A percentile compares a stretch with the other conserved stretches of the same genome.
Conservation (phyloP, 1,140 invertebrate genomes). For the Macrostomum lignano region DNA sequence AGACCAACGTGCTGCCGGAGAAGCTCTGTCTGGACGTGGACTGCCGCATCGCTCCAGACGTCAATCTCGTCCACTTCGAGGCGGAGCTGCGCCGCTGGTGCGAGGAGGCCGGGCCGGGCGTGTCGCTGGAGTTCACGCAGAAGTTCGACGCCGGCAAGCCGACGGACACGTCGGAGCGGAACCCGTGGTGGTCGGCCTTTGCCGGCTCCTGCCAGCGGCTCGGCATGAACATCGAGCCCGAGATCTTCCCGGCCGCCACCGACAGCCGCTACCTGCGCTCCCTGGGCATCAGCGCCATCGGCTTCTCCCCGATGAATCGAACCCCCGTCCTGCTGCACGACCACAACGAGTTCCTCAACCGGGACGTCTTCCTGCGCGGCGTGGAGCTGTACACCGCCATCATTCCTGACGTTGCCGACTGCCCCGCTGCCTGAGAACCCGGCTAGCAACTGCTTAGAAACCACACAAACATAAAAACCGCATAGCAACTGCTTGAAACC, state of each 20-base stretch:
- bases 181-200: constrained; percentile 54
- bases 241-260: constrained; percentile 49
- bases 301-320: constrained; percentile 48
- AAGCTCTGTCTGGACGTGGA: constrained; percentile 44
- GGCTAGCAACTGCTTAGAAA: too few species aligned
- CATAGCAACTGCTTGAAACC: too few species aligned
- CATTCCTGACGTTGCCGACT: too few species aligned
- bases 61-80: constrained; percentile 42
- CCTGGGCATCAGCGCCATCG: constrained; percentile 40
- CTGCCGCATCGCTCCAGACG: constrained; percentile 41
- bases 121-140: constrained; percentile 40
- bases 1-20: constrained; percentile 64
- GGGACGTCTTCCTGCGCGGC: constrained; percentile 38
- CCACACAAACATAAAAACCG: too few species aligned
- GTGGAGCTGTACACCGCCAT: constrained; percentile 47
- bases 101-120: constrained; percentile 45
- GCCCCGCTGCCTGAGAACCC: too few species aligned
- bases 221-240: constrained; percentile 33
- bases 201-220: constrained; percentile 32
- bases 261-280: constrained; percentile 30
- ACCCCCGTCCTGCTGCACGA: constrained; percentile 44
- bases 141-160: constrained; percentile 2
- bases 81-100: constrained; percentile 44
- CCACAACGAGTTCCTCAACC: constrained; percentile 44
- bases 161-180: constrained; percentile 38